These are phyloP conservation scores for Drosophila pachea DNA, from an alignment of 1,140 invertebrate genomes.

Conservation along the genomic window DNA sequence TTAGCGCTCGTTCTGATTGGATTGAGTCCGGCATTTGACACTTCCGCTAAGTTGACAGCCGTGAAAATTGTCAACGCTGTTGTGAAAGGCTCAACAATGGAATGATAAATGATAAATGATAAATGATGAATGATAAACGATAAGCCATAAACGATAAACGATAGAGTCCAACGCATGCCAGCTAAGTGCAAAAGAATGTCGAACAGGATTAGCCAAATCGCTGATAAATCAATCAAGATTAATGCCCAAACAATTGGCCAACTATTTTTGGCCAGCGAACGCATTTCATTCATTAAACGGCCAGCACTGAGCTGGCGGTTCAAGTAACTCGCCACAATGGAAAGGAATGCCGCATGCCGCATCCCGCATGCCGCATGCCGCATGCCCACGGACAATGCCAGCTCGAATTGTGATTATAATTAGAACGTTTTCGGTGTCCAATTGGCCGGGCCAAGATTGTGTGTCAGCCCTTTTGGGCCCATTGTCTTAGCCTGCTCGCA, in stretches of 20 bases:
- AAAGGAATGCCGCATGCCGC: constrained; percentile 54
- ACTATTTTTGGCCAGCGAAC: constrained; percentile 42
- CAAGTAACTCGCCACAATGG: constrained; percentile 66
- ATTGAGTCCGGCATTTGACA: constrained; percentile 41
- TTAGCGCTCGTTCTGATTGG: constrained; percentile 29
- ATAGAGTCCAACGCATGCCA: constrained; percentile 3
- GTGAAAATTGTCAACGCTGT: constrained; percentile 73
- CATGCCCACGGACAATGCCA: constrained; percentile 16
- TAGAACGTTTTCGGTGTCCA: constrained; percentile 53
- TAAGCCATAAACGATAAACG: constrained; percentile 21
- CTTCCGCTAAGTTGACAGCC: constrained; percentile 78
- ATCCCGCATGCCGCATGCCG: not conserved
- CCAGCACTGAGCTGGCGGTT: constrained; percentile 61
- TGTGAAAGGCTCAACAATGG: constrained; percentile 62
- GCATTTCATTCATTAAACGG: constrained; percentile 66
- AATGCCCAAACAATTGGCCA: constrained; percentile 56
- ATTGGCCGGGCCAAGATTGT: constrained; percentile 51
- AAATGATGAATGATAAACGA: constrained; percentile 44
- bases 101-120: constrained; percentile 65
- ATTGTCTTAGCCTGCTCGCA: constrained; percentile 26
- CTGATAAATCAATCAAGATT: constrained; percentile 77
- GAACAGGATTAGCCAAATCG: constrained; percentile 59
- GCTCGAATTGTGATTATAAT: constrained; percentile 42
- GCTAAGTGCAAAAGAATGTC: constrained; percentile 73
- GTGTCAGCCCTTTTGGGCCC: constrained; percentile 49